Base-by-base conservation (phyloP, 1,140 invertebrate species). In the Drosophila sulfurigaster region DNA sequence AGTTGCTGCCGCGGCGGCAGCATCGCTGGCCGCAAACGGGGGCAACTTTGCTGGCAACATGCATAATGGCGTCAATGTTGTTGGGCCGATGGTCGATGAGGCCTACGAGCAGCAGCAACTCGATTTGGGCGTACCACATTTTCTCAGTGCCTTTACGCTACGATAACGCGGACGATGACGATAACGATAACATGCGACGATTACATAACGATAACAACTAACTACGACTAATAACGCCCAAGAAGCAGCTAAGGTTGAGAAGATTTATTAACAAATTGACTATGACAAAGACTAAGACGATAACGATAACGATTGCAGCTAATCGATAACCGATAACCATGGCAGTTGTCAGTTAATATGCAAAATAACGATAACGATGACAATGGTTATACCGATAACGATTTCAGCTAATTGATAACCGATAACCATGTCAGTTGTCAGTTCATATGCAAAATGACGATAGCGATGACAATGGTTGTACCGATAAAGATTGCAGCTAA, bases 81-180 rank as follows among this genome's bases (percentile, higher is more conserved):
- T 32, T 1, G 60, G 8, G 3, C 11, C 43, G 8, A 28, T 75
- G n/a, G 38, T 69, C 4, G 87, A 92, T 41, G 91, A 92, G 56
- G 60, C 66, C 2, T 91, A 79, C 46, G 91, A 92, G 20, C 85
- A 82, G 58, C 88, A 91, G 70, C 91, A 89, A 56, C 92, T 92
- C 45, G 91, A 92, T 46, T 81, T 92, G 91, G 82, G 87, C 3
- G 91, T 88, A 30, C 90, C 89, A 56, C 91, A 92, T 76, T 92
- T 92, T 85, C 82, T 92, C 43, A 92, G 91, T 91, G 91, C 91
- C 82, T 92, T 92, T 62, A 92, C 91, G 67, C 90, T 38, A 52
- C 35, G 32, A 64, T 16, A 43, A 32, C 58, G 28, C 45, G 67
- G 35, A 46, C 46, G 56, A 13, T 10, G 11, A 38, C 69, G 60